Percentiles rank a stretch among this genome's conserved stretches.
Evolutionary conservation across 2,888 invertebrate species (phyloP).

Genomic region (Lottia gigantea): DNA sequence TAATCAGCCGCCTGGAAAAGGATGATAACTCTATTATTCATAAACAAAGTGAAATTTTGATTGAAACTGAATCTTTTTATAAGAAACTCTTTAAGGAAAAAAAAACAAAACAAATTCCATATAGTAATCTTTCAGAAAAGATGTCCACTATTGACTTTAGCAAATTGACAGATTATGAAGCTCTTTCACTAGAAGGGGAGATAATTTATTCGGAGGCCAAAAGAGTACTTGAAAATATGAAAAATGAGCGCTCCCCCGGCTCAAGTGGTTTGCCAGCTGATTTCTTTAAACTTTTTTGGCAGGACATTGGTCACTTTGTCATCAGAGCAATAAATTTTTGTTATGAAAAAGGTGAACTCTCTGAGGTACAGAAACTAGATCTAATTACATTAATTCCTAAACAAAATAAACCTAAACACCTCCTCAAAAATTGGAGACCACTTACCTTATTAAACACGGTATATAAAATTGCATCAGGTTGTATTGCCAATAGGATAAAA

Average conservation of each 20-base stretch:
- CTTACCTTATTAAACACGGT: slow-evolving; percentile 18
- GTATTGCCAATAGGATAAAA: background rate
- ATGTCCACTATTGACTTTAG: too few species aligned
- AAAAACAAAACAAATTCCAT: too few species aligned
- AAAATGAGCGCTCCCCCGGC: slow-evolving; percentile 21
- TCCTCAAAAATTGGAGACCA: slow-evolving; percentile 25
- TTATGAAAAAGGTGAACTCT: slow-evolving; percentile 13
- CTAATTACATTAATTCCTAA: slow-evolving; percentile 26
- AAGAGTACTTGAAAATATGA: slow-evolving; percentile 18
- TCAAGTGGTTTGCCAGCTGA: slow-evolving; percentile 20
- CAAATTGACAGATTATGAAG: too few species aligned
- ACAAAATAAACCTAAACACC: slow-evolving; percentile 21
- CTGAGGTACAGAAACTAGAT: slow-evolving; percentile 20
- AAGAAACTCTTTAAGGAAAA: too few species aligned
- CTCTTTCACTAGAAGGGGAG: background rate
- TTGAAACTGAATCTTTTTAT: too few species aligned
- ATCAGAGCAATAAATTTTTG: too few species aligned
- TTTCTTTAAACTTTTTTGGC: too few species aligned
- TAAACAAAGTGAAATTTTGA: background rate
- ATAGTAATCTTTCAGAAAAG: too few species aligned
- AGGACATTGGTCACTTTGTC: too few species aligned
- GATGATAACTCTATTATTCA: slow-evolving; percentile 1
- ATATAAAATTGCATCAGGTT: slow-evolving; percentile 13
- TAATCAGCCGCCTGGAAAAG: slow-evolving; percentile 5
- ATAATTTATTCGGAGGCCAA: background rate